A percentile compares a stretch with the other conserved stretches of the same genome.
These are phyloP conservation scores for Tetramorium alpestre DNA, from an alignment of 1,140 invertebrate genomes.

Conservation along the genomic window DNA sequence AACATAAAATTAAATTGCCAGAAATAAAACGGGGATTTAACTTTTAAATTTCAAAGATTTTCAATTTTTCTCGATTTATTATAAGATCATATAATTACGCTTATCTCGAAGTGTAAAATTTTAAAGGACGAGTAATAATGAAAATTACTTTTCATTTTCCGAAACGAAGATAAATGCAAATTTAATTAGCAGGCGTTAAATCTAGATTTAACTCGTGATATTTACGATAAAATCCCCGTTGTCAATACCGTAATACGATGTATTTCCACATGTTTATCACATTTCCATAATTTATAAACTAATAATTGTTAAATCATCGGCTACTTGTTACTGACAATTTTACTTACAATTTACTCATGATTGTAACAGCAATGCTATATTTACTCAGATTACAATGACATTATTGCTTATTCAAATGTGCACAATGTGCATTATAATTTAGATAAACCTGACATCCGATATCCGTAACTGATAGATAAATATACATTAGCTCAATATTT, in stretches of 20 bases:
- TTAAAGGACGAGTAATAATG: neutral
- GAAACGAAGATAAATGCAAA: slow-evolving; percentile 15
- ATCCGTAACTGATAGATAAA: neutral
- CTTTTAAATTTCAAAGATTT: neutral
- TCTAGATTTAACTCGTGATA: slow-evolving; percentile 5
- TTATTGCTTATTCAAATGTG: slow-evolving; percentile 38
- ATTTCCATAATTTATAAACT: slow-evolving; percentile 59
- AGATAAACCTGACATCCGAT: slow-evolving; percentile 39
- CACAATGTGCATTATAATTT: slow-evolving; percentile 35
- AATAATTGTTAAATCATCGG: slow-evolving; percentile 44
- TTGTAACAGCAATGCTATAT: slow-evolving; percentile 14
- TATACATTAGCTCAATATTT: slow-evolving; percentile 14
- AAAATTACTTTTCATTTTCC: neutral
- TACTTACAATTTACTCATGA: slow-evolving; percentile 39
- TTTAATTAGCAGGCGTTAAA: slow-evolving; percentile 13
- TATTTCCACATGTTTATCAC: slow-evolving; percentile 37
- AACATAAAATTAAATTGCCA: neutral
- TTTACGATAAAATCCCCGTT: neutral
- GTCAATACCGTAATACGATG: slow-evolving; percentile 38
- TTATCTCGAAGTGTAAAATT: neutral
- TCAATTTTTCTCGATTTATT: neutral
- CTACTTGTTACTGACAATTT: slow-evolving; percentile 47
- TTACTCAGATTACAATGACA: slow-evolving; percentile 48
- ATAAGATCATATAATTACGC: neutral
- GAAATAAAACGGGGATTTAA: neutral